These are phyloP conservation scores for Olivierus martensii DNA, from an alignment of 1,140 invertebrate species.

Conservation along the genomic window DNA sequence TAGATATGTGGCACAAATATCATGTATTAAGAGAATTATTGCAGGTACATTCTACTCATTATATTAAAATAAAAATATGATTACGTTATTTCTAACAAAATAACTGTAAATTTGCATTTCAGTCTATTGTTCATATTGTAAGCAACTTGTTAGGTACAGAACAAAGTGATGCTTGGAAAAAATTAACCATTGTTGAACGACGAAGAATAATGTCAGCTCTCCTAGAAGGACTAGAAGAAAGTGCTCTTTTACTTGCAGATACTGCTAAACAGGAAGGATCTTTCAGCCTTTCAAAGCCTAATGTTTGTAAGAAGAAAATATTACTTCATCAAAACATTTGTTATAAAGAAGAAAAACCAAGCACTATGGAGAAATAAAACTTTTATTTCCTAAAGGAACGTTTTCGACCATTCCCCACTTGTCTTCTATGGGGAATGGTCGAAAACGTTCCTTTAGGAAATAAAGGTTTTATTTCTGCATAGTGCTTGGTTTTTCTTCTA, in stretches of 20 bases:
- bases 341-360: too few species aligned
- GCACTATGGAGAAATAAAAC: too few species aligned
- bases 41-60: neutral
- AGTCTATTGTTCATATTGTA: slow-evolving; percentile 70
- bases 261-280: slow-evolving; percentile 67
- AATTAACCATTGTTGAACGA: slow-evolving; percentile 45
- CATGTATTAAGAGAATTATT: slow-evolving; percentile 11
- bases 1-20: slow-evolving; percentile 11
- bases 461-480: too few species aligned
- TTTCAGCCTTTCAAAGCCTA: slow-evolving; percentile 61
- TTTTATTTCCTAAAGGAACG: too few species aligned
- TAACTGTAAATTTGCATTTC: slow-evolving; percentile 26
- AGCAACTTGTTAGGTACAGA: slow-evolving; percentile 74
- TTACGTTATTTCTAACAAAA: neutral
- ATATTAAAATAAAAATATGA: neutral
- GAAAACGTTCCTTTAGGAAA: too few species aligned
- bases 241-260: slow-evolving; percentile 80
- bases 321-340: neutral
- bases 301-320: slow-evolving; percentile 65
- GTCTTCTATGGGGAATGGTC: too few species aligned
- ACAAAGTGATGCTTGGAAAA: slow-evolving; percentile 73
- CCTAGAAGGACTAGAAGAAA: slow-evolving; percentile 74
- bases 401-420: too few species aligned
- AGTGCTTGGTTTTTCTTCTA: too few species aligned
- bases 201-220: slow-evolving; percentile 69